Conservation (phyloP, 1,140 invertebrate genomes). For the Rhagoletis pomonella region DNA sequence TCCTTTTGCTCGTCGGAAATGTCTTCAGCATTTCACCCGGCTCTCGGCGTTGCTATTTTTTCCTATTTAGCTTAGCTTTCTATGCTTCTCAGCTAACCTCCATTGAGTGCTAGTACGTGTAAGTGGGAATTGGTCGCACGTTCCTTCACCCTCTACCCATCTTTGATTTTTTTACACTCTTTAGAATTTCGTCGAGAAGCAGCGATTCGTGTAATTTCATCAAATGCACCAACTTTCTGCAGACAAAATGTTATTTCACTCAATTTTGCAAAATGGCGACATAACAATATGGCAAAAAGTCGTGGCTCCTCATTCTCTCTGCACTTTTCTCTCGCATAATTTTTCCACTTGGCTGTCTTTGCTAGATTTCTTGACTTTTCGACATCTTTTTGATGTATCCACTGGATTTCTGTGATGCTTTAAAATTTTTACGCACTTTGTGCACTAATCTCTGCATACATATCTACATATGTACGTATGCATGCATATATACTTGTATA, state of each 20-base stretch:
- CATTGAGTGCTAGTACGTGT: neutral
- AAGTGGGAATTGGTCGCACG: neutral
- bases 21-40: neutral
- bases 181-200: neutral
- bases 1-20: neutral
- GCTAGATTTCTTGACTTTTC: neutral
- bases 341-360: neutral
- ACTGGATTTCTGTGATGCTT: neutral
- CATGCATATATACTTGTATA: too few relatives aligned
- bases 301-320: neutral
- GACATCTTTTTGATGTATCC: neutral
- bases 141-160: neutral
- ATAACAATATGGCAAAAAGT: neutral
- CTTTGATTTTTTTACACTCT: neutral
- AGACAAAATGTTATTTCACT: conserved; percentile 22
- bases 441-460: too few relatives aligned
- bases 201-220: conserved; percentile 41
- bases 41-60: neutral
- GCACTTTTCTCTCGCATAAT: neutral
- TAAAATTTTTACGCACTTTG: conserved; percentile 13
- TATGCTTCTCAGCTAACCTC: neutral
- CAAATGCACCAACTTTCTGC: conserved; percentile 25
- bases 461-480: too few relatives aligned
- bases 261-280: conserved; percentile 3
- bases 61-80: neutral